Base-by-base conservation (phyloP, 2,888 invertebrate genomes). In the Mantis religiosa region DNA sequence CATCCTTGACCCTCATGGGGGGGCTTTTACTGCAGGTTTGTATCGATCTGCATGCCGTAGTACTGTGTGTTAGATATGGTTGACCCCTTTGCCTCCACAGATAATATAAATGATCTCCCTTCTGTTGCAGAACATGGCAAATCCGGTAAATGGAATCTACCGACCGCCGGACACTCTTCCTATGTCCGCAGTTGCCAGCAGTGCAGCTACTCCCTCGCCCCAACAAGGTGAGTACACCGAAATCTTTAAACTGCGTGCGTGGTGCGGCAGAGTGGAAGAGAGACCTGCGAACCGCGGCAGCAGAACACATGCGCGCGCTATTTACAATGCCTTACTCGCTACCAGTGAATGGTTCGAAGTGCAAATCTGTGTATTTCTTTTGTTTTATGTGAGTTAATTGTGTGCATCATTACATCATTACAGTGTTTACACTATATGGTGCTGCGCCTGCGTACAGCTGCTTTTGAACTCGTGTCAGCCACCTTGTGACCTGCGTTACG, bases 81-180 rank as follows among this genome's bases (percentile, higher is more conserved):
- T 86, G 81, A 20, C 85, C 86, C 86, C 86, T 20, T 86, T 81
- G 54, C 30, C 28, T 86, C 86, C 54, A 86, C 86, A 81, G 81
- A 71, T 71, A 71, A 71, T 25, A 71, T 20, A 71, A 71, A 81
- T 86, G 28, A 25, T 86, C 86, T 86, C 81, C 28, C 27, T 81
- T 28, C 81, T 28, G 91, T 93, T 95, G 90, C 94, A 97, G 97
- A 98, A 98, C 93, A 98, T 98, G 91, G 97, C 97, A 81, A 97
- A 98, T 94, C 98, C 98, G 89, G 96, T 98, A 20, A 98, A 98
- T 93, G 98, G 98, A 89, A 96, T 98, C 91, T 98, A 97, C 93
- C 97, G 96, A 92, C 92, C 92, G 30, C 89, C 89, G 54, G 90
- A 91, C 86, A 90, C 89, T 27, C 88, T 90, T n/a, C 87, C 89